A percentile compares a stretch with the other conserved stretches of the same genome.
Conservation (phyloP, 2,888 invertebrate species). For the Ellobium chinense region DNA sequence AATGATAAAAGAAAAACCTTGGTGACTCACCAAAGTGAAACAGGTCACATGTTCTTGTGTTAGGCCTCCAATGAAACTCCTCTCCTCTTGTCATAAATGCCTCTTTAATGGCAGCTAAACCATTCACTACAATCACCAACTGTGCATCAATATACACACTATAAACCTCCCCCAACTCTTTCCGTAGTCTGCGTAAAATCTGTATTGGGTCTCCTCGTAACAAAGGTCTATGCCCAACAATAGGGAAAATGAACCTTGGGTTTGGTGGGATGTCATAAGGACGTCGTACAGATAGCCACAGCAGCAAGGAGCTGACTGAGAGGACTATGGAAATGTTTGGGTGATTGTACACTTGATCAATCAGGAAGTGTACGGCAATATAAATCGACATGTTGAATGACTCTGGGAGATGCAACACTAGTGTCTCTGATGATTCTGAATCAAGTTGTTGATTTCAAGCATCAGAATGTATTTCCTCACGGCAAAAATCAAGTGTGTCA, state of each 20-base stretch:
- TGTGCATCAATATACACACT: conserved; percentile 51
- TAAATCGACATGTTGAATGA: conserved; percentile 31
- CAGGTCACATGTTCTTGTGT: conserved; percentile 50
- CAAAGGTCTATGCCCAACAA: conserved; percentile 41
- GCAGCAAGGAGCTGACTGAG: conserved; percentile 33
- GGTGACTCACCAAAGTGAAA: conserved; percentile 49
- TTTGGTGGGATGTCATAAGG: conserved; percentile 42
- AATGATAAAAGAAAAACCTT: background rate
- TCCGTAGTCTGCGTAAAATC: conserved; percentile 40
- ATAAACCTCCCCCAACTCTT: conserved; percentile 51
- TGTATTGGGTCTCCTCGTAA: conserved; percentile 41
- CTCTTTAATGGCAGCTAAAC: conserved; percentile 49
- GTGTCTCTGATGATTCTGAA: too few species aligned
- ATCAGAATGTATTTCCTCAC: too few species aligned
- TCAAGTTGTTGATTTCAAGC: too few species aligned
- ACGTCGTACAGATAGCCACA: conserved; percentile 41
- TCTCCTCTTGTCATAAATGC: conserved; percentile 46
- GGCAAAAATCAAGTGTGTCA: too few species aligned
- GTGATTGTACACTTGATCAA: conserved; percentile 39
- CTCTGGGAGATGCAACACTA: too few species aligned
- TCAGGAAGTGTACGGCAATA: conserved; percentile 43
- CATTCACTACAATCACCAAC: conserved; percentile 49
- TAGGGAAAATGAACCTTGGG: conserved; percentile 45
- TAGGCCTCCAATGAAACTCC: conserved; percentile 51
- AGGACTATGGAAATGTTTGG: conserved; percentile 44